Evolutionary conservation across 2,113 vertebrate genomes (phyloP).

Genomic region (Apteryx owenii): DNA sequence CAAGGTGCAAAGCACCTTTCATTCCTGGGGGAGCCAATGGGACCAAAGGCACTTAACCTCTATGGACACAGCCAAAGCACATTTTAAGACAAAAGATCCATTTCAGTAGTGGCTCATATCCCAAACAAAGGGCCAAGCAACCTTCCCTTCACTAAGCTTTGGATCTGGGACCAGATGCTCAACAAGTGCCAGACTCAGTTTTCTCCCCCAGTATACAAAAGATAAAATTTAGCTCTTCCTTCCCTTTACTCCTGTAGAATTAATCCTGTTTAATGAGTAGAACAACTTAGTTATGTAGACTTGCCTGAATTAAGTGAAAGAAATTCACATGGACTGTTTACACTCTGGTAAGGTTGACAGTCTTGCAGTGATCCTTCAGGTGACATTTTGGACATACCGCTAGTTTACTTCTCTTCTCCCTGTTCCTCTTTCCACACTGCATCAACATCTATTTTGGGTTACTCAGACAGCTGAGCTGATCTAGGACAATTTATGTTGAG

Average conservation of each 20-base stretch:
- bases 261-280: neutral
- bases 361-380: neutral
- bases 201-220: neutral
- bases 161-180: too few relatives aligned
- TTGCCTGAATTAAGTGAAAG: neutral
- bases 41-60: neutral
- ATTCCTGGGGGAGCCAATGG: neutral
- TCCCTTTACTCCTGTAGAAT: neutral
- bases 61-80: neutral
- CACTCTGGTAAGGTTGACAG: neutral
- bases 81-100: neutral
- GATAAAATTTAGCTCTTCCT: neutral
- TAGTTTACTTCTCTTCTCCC: neutral
- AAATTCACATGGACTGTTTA: neutral
- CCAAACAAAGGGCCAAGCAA: neutral
- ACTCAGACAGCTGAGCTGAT: conserved; percentile 25
- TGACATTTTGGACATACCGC: neutral
- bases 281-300: accelerated
- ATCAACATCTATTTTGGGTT: neutral
- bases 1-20: accelerated
- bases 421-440: neutral
- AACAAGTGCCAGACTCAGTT: neutral
- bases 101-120: accelerated
- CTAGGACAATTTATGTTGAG: neutral
- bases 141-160: neutral